Evolutionary conservation across 1,140 invertebrate species (phyloP), one percentile per base, ranked within the genome.

Genomic region (Psilanteris sp.): DNA sequence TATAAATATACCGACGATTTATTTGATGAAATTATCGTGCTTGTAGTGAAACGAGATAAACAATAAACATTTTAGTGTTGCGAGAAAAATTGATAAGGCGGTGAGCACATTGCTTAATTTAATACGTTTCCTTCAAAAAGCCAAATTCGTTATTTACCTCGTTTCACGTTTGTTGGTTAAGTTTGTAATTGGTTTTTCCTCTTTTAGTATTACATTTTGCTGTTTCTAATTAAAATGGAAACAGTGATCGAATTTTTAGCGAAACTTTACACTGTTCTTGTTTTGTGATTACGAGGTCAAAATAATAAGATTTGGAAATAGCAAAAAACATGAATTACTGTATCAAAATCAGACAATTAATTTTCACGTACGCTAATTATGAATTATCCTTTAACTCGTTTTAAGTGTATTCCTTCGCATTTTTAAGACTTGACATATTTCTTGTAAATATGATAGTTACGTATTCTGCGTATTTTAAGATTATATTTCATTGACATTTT

Each of bases 101-200:
- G 26, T 0, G 11, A 29, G 13, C 15, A 55, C 18, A 41, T 55
- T 27, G 29, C 29, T 41, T 41, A 29, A 29, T 41, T 39, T 55
- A 55, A 41, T 41, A 55, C 41, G 24, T 7, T 22, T 41, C 37
- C 37, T 57, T 57, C 10, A 41, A 55, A 55, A 32, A 55, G 41
- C 36, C 52, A 55, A 55, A 55, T 34, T 22, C 18, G 22, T 22
- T 57, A n/a, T 57, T 57, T 55, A 55, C 36, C 52, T 39, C 41
- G 52, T 29, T 41, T 55, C 36, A 55, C 26, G n/a, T 55, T 41
- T n/a, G 8, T 15, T 55, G 14, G 34, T 55, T 55, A 41, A 55
- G 16, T 37, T 29, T 55, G 41, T 15, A 10, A 4, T 29, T 41
- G 41, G 36, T 55, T 41, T 31, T 29, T 41, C n/a, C n/a, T n/a